These are phyloP conservation scores for Laupala kohalensis DNA, from an alignment of 1,140 invertebrate species.

Conservation along the genomic window DNA sequence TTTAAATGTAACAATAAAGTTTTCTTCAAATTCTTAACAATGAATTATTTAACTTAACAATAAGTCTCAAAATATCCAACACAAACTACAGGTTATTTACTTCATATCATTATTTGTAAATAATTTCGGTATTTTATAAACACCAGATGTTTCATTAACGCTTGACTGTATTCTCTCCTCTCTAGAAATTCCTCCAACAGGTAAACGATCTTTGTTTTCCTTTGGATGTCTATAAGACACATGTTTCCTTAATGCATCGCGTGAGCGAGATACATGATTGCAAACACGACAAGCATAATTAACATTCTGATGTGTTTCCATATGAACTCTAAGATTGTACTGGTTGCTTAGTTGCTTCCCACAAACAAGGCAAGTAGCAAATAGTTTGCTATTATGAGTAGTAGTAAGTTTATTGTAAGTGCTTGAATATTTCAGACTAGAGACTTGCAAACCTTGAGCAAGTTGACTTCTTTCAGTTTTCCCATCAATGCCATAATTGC, in stretches of 20 bases:
- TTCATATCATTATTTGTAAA: not conserved
- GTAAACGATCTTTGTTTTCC: not conserved
- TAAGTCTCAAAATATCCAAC: not conserved
- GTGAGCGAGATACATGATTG: conserved; percentile 67
- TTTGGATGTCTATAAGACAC: conserved; percentile 70
- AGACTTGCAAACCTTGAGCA: conserved; percentile 10
- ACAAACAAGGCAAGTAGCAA: conserved; percentile 68
- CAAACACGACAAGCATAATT: conserved; percentile 66
- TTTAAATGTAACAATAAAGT: not conserved
- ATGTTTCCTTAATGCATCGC: conserved; percentile 75
- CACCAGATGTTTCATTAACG: not conserved
- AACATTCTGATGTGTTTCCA: conserved; percentile 46
- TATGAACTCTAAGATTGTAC: conserved; percentile 76
- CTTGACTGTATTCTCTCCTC: not conserved
- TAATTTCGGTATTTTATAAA: not conserved
- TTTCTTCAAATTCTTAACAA: not conserved
- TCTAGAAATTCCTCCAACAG: not conserved
- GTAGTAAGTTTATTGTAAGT: not conserved
- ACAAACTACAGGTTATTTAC: not conserved
- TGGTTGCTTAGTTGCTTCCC: conserved; percentile 78
- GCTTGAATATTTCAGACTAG: not conserved
- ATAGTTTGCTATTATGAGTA: conserved; percentile 30
- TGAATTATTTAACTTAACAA: not conserved
- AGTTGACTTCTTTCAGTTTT: conserved; percentile 10
- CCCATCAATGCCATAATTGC: conserved; percentile 6